These are phyloP conservation scores for Gasteruption jaculator DNA, from an alignment of 2,888 invertebrate species.

Conservation along the genomic window DNA sequence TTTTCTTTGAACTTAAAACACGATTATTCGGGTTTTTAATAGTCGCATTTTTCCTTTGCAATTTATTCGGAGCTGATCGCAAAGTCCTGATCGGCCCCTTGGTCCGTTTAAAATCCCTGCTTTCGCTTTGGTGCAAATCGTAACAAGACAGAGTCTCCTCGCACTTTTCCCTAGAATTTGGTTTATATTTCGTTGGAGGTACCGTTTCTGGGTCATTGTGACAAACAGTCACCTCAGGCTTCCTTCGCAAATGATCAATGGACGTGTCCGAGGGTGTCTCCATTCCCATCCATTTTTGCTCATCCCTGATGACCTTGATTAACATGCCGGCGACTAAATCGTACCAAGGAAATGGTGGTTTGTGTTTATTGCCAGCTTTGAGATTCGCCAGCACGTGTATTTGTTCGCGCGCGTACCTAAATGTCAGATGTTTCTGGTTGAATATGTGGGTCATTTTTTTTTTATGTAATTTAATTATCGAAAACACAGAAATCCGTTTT, in stretches of 20 bases:
- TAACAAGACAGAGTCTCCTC: no score
- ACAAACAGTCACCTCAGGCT: not conserved
- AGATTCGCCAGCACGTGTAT: slow-evolving; percentile 23
- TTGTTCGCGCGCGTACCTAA: slow-evolving; percentile 30
- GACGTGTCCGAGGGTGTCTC: not conserved
- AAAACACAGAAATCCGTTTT: no score
- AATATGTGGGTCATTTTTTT: no score
- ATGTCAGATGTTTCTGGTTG: slow-evolving; percentile 4
- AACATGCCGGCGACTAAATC: slow-evolving; percentile 30
- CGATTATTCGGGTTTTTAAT: no score
- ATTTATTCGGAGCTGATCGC: no score
- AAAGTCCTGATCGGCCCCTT: no score
- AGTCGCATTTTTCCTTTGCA: no score
- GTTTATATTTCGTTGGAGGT: slow-evolving; percentile 1
- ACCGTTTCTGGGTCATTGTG: not conserved
- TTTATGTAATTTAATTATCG: no score
- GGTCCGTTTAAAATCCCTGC: no score
- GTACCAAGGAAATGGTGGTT: slow-evolving; percentile 29
- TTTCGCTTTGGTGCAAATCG: no score
- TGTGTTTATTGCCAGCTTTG: slow-evolving; percentile 22
- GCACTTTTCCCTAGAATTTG: not conserved
- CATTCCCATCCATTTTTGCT: no score
- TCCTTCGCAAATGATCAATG: not conserved
- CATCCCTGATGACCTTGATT: slow-evolving; percentile 25
- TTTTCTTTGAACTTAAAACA: no score